Evolutionary conservation across 2,888 invertebrate species (phyloP), one percentile per base, ranked within the genome.

Genomic region (Drosophila mimica): DNA sequence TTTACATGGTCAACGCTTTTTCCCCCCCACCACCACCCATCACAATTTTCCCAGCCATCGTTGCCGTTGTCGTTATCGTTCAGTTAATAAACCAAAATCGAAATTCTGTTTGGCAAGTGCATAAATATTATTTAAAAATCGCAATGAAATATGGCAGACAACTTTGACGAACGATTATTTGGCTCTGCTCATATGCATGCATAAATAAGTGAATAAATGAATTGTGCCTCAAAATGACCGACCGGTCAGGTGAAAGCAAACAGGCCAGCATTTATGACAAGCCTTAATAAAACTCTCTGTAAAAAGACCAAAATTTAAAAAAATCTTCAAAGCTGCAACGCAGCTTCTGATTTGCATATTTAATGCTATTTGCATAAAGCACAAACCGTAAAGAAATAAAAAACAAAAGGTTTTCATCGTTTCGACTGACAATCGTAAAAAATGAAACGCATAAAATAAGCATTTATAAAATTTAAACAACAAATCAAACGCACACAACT

Each of bases 121-220:
- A 88, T 81, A 89, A 89, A 88, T 85, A 85, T 78, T 84, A 75
- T 81, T 89, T 86, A 76, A 64, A 87, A 87, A 70, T 79, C 86
- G 69, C 85, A 77, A 74, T 87, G 90, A 87, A 81, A 88, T 88
- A 90, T 86, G 72, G 71, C 75, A 48, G 58, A 64, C 73, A 66
- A 71, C 69, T 76, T 79, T 88, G 89, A 86, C 75, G 79, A 79
- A 81, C 75, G 63, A 58, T 17, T 46, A 63, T 38, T 34, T 46
- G n/a, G 33, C 43, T 9, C 34, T 33, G 20, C 46, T 59, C 46
- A 72, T n/a, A 56, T 64, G 54, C 43, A 59, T 56, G 48, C 57
- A 57, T 31, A 66, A 66, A 81, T 82, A 81, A 79, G 76, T 85
- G 86, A 82, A 88, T 89, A 81, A 82, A 79, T 79, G 73, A 74